These are phyloP conservation scores for Tapirus terrestris DNA, from an alignment of 2,113 vertebrate species.

Conservation along the genomic window DNA sequence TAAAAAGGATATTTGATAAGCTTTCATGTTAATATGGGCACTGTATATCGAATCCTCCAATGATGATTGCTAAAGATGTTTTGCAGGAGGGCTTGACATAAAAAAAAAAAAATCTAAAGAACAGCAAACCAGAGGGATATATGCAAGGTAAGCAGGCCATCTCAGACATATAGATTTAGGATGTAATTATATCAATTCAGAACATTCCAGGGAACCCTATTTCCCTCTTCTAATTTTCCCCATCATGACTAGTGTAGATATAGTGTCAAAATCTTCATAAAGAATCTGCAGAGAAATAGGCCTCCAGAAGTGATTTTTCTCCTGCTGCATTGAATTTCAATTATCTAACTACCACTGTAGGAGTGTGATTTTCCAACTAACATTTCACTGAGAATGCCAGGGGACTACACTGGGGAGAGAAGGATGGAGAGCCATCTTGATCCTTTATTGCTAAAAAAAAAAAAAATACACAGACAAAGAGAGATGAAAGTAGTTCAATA, in stretches of 20 bases:
- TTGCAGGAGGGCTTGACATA: background rate
- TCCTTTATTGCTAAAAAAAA: constrained; percentile 41
- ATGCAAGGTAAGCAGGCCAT: background rate
- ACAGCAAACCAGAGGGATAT: background rate
- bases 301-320: constrained; percentile 35
- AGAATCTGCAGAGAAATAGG: constrained; percentile 25
- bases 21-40: background rate
- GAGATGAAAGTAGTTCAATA: constrained; percentile 61
- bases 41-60: background rate
- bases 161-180: background rate
- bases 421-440: constrained; percentile 22
- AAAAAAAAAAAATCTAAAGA: constrained; percentile 12
- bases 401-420: background rate
- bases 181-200: background rate
- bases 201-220: background rate
- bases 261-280: constrained; percentile 51
- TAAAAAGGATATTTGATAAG: background rate
- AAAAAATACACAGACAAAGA: constrained; percentile 16
- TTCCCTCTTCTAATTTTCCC: background rate
- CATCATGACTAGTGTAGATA: background rate
- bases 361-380: constrained; percentile 54
- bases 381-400: constrained; percentile 34
- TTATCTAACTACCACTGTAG: background rate
- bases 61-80: background rate
- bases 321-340: constrained; percentile 61